These are phyloP conservation scores for Lanius collurio DNA, from an alignment of 2,113 vertebrate species.

Conservation along the genomic window DNA sequence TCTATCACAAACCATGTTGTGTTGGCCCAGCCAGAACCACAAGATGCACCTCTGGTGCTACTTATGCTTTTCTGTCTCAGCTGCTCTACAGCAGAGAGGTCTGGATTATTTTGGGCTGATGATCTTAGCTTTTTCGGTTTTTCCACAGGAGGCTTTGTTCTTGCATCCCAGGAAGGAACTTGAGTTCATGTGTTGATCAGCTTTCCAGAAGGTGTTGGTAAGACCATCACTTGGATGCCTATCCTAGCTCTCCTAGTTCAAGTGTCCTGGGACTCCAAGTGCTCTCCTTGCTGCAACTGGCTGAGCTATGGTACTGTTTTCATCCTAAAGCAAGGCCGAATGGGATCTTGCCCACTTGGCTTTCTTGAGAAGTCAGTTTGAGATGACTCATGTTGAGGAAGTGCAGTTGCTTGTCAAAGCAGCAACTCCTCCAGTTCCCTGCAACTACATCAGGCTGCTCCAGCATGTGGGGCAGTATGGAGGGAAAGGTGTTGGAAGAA, in stretches of 20 bases:
- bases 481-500: neutral
- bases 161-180: neutral
- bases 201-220: neutral
- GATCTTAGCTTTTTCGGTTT: neutral
- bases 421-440: neutral
- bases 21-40: neutral
- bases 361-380: neutral
- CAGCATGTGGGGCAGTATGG: rapidly evolving
- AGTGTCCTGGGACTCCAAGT: neutral
- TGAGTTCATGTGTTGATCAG: neutral
- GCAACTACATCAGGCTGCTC: rapidly evolving
- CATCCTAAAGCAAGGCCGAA: neutral
- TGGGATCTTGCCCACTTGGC: neutral
- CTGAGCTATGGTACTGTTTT: neutral
- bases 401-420: neutral
- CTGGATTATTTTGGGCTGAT: neutral
- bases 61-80: neutral
- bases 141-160: neutral
- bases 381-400: neutral
- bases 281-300: neutral
- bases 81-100: neutral
- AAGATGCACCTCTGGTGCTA: neutral
- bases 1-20: rapidly evolving
- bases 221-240: neutral
- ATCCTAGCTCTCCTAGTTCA: neutral